Evolutionary conservation across 2,113 vertebrate species (phyloP).

Genomic region (Callopanchax toddi): DNA sequence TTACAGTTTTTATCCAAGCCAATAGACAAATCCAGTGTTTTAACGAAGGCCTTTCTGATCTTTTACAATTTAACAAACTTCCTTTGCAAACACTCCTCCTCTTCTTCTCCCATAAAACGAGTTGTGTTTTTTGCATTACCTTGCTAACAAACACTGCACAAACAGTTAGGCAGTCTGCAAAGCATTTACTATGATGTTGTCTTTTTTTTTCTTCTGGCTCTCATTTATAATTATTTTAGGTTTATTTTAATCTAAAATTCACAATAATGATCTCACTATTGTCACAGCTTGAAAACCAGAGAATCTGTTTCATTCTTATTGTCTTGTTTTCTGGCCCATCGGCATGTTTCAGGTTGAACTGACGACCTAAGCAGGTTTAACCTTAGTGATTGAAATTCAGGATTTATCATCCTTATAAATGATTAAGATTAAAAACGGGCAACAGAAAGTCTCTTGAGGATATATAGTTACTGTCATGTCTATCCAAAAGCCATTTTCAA

Average conservation of each 20-base stretch:
- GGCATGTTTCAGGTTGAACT: slow-evolving; percentile 20
- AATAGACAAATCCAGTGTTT: background rate
- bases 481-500: slow-evolving; percentile 46
- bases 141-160: background rate
- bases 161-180: background rate
- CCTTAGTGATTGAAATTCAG: slow-evolving; percentile 39
- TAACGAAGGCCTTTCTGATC: background rate
- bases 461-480: slow-evolving; percentile 38
- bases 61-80: background rate
- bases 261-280: slow-evolving; percentile 1
- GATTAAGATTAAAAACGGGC: slow-evolving; percentile 36
- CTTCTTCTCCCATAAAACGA: no score
- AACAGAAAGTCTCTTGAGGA: slow-evolving; percentile 34
- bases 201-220: no score
- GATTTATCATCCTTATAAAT: slow-evolving; percentile 37
- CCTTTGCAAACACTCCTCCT: background rate
- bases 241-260: slow-evolving; percentile 10
- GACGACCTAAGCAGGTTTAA: slow-evolving; percentile 34
- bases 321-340: slow-evolving; percentile 19
- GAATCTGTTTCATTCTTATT: slow-evolving; percentile 40
- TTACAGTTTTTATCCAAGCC: background rate
- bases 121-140: background rate
- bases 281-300: slow-evolving; percentile 30
- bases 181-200: no score
- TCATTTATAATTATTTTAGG: no score